Percentiles rank a stretch among this genome's conserved stretches.
These are phyloP conservation scores for Chrysotoxum bicinctum DNA, from an alignment of 2,888 invertebrate genomes.

Conservation along the genomic window DNA sequence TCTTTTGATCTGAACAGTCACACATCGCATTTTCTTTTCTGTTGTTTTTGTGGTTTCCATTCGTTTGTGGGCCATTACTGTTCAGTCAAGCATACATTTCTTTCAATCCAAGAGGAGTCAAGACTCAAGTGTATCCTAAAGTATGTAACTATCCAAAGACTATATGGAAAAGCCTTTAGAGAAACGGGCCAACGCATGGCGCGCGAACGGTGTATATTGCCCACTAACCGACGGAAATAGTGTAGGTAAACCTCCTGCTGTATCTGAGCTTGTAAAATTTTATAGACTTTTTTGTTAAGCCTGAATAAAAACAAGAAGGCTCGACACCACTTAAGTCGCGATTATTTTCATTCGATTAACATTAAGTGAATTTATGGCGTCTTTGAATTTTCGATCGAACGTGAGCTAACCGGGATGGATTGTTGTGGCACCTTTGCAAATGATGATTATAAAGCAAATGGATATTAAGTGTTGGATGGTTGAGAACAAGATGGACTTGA, in stretches of 20 bases:
- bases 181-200: not conserved
- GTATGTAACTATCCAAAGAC: not conserved
- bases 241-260: slow-evolving; percentile 28
- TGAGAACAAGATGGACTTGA: not conserved
- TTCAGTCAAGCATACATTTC: not conserved
- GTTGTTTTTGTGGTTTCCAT: not conserved
- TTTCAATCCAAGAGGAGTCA: not conserved
- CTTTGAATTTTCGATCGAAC: slow-evolving; percentile 25
- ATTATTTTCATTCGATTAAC: slow-evolving; percentile 63
- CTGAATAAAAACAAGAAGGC: slow-evolving; percentile 30
- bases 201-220: not conserved
- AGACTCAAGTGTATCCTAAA: not conserved
- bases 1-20: slow-evolving; percentile 12
- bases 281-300: slow-evolving; percentile 3
- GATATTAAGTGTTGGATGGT: not conserved
- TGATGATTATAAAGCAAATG: slow-evolving; percentile 1
- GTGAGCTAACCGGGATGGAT: slow-evolving; percentile 34
- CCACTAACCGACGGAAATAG: slow-evolving; percentile 24
- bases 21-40: slow-evolving; percentile 13
- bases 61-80: slow-evolving; percentile 24
- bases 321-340: slow-evolving; percentile 56
- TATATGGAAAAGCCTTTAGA: not conserved
- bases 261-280: slow-evolving; percentile 39
- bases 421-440: slow-evolving; percentile 18
- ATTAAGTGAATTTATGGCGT: slow-evolving; percentile 60